A percentile compares a stretch with the other conserved stretches of the same genome.
These are phyloP conservation scores for Griposia aprilina DNA, from an alignment of 2,888 invertebrate genomes.

Conservation along the genomic window DNA sequence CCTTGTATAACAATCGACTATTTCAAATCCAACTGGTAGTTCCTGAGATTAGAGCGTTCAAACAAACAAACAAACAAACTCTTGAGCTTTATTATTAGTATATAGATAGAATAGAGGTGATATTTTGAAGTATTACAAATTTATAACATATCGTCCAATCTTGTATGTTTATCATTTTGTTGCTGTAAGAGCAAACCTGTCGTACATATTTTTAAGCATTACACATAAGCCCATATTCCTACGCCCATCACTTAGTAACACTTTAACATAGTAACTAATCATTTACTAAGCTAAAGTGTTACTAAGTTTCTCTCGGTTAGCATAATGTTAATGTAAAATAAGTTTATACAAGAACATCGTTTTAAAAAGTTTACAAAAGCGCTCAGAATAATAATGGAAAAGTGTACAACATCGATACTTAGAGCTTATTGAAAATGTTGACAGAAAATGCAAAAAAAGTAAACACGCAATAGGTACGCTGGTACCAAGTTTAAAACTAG, in stretches of 20 bases:
- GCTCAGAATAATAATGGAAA: slow-evolving; percentile 5
- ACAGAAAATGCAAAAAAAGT: neutral
- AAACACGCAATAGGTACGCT: neutral
- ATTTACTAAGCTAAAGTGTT: slow-evolving; percentile 1
- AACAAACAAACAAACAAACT: no score
- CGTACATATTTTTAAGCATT: neutral
- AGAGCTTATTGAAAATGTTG: neutral
- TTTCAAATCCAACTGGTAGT: no score
- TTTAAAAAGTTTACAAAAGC: slow-evolving; percentile 2
- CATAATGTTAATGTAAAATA: slow-evolving; percentile 2
- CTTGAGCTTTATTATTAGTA: no score
- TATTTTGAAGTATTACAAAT: neutral
- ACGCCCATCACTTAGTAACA: neutral
- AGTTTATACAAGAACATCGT: slow-evolving; percentile 7
- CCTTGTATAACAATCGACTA: no score
- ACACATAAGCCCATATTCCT: neutral
- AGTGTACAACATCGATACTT: slow-evolving; percentile 1
- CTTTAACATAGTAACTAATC: no score
- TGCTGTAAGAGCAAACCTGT: neutral
- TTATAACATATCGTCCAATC: neutral
- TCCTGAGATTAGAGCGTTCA: no score
- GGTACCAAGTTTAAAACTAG: slow-evolving; percentile 9
- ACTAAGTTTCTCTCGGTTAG: neutral
- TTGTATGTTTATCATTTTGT: no score
- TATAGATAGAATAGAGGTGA: neutral